Percentiles rank a stretch among this genome's conserved stretches.
Evolutionary conservation across 2,113 vertebrate species (phyloP).

Genomic region (Mandrillus leucophaeus): DNA sequence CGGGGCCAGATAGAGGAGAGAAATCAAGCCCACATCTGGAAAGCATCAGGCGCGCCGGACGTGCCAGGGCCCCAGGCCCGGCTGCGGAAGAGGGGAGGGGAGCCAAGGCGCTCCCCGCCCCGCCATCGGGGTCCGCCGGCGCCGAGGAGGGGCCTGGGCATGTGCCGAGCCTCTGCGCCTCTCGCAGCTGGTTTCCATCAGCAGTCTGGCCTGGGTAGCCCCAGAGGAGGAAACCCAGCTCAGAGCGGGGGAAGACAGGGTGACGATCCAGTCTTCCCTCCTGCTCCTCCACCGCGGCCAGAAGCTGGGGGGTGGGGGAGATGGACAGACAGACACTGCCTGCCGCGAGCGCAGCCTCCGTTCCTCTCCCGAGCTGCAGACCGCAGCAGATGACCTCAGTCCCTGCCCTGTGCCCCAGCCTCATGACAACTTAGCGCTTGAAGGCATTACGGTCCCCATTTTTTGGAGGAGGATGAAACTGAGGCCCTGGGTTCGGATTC

Average conservation of each 20-base stretch:
- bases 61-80: slow-evolving; percentile 63
- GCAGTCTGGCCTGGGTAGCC: slow-evolving; percentile 26
- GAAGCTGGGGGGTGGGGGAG: slow-evolving; percentile 67
- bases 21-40: slow-evolving; percentile 66
- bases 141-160: slow-evolving; percentile 82
- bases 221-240: slow-evolving; percentile 47
- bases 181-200: slow-evolving; percentile 76
- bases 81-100: slow-evolving; percentile 46
- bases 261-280: background rate
- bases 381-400: background rate
- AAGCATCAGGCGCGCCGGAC: slow-evolving; percentile 77
- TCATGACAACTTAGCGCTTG: background rate
- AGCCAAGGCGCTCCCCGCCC: background rate
- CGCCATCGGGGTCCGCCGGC: slow-evolving; percentile 83
- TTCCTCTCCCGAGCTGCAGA: background rate
- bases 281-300: slow-evolving; percentile 72
- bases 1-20: slow-evolving; percentile 20
- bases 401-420: background rate
- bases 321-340: background rate
- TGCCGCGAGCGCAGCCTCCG: background rate
- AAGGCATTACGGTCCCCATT: background rate
- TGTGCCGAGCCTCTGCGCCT: slow-evolving; percentile 60
- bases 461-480: background rate
- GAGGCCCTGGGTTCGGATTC: background rate
- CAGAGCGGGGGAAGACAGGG: background rate